Base-by-base conservation (phyloP, 2,797 vertebrate genomes). In the Catostomus latipinnis region DNA sequence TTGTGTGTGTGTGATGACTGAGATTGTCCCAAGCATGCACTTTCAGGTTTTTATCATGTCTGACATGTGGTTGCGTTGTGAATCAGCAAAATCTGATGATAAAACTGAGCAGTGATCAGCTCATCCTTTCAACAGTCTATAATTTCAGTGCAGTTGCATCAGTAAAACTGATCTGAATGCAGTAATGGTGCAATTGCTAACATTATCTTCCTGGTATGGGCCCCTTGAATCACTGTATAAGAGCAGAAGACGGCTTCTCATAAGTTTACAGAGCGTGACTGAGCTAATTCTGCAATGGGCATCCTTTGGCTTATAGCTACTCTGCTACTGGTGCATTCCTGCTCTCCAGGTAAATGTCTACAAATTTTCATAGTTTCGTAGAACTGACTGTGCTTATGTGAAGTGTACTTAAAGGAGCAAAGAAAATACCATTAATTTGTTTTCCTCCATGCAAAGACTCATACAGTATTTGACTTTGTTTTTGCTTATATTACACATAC, bases 231-330 rank as follows among this genome's bases (percentile, higher is more conserved):
- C 71, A 8, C 81, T 66, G 68, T 78, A 72, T 73, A 74, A 80
- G 70, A 58, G 6, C 14, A 53, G 16, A 48, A 71, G 14, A 10
- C n/a, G 49, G 53, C 9, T 48, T 9, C 13, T 9, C n/a, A 43
- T 9, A 9, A 53, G 12, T 72, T 79, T 10, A 12, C 34, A 58
- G 10, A 3, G 0, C 1, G 5, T 1, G 60, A 72, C 53, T 80
- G 22, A 70, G 49, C 11, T 13, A 34, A 13, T 9, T 5, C 70
- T 16, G 85, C 16, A 80, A 91, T 91, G 90, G 74, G 9, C 3
- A 0, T 52, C 62, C 68, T 6, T 52, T 71, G 22, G 48, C 14
- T 45, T 3, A 45, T 88, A 48, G 6, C 57, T 0, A 6, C 67
- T 0, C 61, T 88, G 12, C 12, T 81, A 0, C n/a, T 90, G 0